These are phyloP conservation scores for Pampusana beccarii DNA, from an alignment of 2,113 vertebrate genomes.

Conservation along the genomic window DNA sequence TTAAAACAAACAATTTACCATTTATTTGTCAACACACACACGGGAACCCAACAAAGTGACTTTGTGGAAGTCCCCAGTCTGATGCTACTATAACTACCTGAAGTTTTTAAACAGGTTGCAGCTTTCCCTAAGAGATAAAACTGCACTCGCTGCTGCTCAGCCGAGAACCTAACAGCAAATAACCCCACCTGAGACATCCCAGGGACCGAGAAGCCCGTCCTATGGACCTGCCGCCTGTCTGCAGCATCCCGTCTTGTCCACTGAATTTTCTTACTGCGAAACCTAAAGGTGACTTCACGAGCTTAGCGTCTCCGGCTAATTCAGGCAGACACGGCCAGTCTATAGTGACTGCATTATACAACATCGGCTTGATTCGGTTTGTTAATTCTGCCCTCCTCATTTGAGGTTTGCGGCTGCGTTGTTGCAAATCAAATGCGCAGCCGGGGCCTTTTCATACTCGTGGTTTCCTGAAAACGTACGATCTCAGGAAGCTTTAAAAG, in stretches of 20 bases:
- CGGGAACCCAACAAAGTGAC: no score
- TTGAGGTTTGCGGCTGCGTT: not conserved
- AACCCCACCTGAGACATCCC: not conserved
- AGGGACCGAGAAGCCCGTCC: not conserved
- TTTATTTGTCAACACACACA: not conserved
- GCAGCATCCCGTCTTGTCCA: not conserved
- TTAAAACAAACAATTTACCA: not conserved
- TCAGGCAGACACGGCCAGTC: not conserved
- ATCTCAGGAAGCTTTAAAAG: not conserved
- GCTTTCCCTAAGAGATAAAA: not conserved
- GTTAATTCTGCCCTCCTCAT: not conserved
- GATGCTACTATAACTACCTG: rapidly evolving
- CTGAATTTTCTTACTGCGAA: not conserved
- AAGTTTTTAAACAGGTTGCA: not conserved
- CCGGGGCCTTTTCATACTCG: not conserved
- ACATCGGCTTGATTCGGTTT: not conserved
- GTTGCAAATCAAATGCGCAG: not conserved
- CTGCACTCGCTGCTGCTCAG: not conserved
- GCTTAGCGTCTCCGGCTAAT: not conserved
- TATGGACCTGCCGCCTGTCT: not conserved
- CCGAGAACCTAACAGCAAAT: not conserved
- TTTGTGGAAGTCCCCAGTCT: not conserved
- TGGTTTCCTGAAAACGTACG: not conserved
- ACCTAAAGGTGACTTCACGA: not conserved
- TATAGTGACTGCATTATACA: not conserved